phyloP scores from a whole-genome alignment of 2,797 vertebrate species.

The Cirrhinus mrigala region DNA sequence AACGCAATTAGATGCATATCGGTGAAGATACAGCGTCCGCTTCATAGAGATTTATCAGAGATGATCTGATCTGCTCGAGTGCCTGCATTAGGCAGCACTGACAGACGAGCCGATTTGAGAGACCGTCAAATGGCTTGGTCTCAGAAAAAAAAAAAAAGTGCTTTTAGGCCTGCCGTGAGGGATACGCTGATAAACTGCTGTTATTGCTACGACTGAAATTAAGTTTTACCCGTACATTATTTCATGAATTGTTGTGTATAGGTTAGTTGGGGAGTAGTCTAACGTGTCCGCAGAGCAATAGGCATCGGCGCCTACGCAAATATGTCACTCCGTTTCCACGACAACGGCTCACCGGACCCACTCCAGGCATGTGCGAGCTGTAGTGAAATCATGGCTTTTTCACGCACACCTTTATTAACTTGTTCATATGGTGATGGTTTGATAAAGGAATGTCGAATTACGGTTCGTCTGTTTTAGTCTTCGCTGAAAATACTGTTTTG shows the following conservation, averaged over 20 bases:
- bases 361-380: slow-evolving; percentile 50
- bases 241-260: slow-evolving; percentile 10
- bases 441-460: not conserved
- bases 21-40: slow-evolving; percentile 10
- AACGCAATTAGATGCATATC: slow-evolving; percentile 16
- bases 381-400: slow-evolving; percentile 44
- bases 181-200: not conserved
- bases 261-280: slow-evolving; percentile 43
- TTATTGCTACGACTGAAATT: not conserved
- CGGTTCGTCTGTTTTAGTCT: not conserved
- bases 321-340: slow-evolving; percentile 67
- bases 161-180: not conserved
- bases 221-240: not conserved
- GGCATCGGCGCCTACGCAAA: slow-evolving; percentile 66
- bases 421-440: slow-evolving; percentile 1
- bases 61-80: slow-evolving; percentile 34
- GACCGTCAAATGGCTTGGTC: slow-evolving; percentile 10
- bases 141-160: not conserved
- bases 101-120: slow-evolving; percentile 26
- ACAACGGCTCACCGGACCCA: slow-evolving; percentile 62
- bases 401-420: slow-evolving; percentile 40
- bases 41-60: slow-evolving; percentile 12
- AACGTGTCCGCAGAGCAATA: slow-evolving; percentile 62
- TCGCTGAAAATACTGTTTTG: not conserved
- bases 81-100: slow-evolving; percentile 30